Base-by-base conservation (phyloP, 2,888 invertebrate genomes). In the Junonia oenone region DNA sequence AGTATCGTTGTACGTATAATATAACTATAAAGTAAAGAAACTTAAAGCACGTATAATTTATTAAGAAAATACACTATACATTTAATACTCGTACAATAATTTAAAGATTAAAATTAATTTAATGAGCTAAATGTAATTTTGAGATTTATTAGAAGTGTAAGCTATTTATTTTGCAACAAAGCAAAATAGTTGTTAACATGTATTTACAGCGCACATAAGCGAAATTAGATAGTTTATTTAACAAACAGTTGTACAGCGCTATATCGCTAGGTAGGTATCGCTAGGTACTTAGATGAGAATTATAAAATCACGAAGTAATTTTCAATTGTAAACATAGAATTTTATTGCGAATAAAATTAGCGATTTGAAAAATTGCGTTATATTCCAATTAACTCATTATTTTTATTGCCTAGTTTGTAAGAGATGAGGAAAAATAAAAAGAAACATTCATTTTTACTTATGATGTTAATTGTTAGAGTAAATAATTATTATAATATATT, bases 181-280 rank as follows among this genome's bases (percentile, higher is more conserved):
- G 40, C 54, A 33, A n/a, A 52, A 46, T 51, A 45, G 6, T 26
- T 4, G n/a, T 17, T 40, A 13, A 40, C 9, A 26, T 37, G 6
- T 45, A 45, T 35, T 22, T 38, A 6, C 13, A 45, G 27, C 38
- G 22, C 48, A 29, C 45, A 45, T 49, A 52, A 52, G 58, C 52
- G 55, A 55, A 55, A 56, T 59, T 59, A 27, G 52, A 59, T 52
- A 51, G 31, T 5, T 14, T 55, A 51, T 40, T 19, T 15, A 15
- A 37, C 11, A 19, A 19, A 40, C 17, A 40, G 9, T 15, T 55
- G 52, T 15, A 56, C 33, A 37, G 15, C 37, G 19, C 6, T 38
- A 26, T 46, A n/a, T n/a, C n/a, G n/a, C n/a, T n/a, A n/a, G n/a
- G n/a, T n/a, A n/a, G n/a, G n/a, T n/a, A n/a, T n/a, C n/a, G n/a